Percentiles rank a stretch among this genome's conserved stretches.
Conservation (phyloP, 2,797 vertebrate genomes). For the Lophura swinhoii region DNA sequence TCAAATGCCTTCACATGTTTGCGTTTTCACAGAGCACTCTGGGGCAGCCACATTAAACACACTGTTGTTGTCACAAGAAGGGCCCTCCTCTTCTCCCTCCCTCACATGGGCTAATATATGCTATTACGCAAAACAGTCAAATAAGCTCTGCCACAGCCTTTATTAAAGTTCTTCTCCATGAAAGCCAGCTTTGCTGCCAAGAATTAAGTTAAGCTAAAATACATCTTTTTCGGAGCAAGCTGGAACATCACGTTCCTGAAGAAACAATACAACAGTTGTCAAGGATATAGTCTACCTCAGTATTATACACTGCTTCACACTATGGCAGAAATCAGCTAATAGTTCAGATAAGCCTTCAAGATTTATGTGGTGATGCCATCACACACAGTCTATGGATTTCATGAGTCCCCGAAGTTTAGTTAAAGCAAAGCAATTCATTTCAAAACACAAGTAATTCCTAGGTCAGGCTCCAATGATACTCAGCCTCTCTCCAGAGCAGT, state of each 20-base stretch:
- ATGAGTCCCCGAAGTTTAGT: neutral
- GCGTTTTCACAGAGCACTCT: neutral
- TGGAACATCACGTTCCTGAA: neutral
- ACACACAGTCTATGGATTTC: neutral
- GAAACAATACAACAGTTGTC: conserved; percentile 11
- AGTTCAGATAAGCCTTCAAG: neutral
- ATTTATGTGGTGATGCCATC: neutral
- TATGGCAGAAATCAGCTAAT: neutral
- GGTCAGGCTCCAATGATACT: neutral
- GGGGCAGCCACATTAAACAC: neutral
- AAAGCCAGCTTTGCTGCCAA: conserved; percentile 17
- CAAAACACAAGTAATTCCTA: neutral
- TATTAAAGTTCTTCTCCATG: neutral
- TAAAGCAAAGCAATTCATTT: neutral
- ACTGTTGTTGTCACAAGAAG: neutral
- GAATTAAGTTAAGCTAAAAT: conserved; percentile 27
- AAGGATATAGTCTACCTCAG: conserved; percentile 7
- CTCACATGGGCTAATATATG: neutral
- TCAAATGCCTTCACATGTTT: neutral
- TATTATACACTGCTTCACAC: neutral
- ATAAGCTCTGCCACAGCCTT: neutral
- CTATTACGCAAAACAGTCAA: neutral
- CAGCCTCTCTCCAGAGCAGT: neutral
- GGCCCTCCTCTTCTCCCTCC: neutral
- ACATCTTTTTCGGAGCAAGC: neutral